Conservation (phyloP, 2,113 vertebrate species). For the Stictonetta naevosa region DNA sequence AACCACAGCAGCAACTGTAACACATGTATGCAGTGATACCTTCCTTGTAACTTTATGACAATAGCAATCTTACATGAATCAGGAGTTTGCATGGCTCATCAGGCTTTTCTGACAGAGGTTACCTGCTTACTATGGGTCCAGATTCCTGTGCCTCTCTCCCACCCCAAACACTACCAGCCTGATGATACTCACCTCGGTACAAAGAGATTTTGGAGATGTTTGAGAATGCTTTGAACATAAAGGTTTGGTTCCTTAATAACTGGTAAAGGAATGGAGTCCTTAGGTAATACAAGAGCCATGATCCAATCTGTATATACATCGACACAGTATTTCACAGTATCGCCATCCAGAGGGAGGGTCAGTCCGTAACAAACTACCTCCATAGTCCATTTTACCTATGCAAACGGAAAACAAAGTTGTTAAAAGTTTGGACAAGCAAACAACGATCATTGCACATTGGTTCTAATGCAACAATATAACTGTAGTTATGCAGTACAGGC, state of each 20-base stretch:
- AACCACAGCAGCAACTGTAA: not conserved
- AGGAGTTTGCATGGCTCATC: not conserved
- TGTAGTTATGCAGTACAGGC: rapidly evolving
- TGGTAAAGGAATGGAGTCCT: slow-evolving; percentile 92
- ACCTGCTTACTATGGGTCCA: not conserved
- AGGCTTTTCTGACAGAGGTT: not conserved
- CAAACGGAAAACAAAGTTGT: slow-evolving; percentile 23
- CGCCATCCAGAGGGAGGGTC: slow-evolving; percentile 92
- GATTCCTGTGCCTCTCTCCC: not conserved
- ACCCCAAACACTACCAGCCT: not conserved
- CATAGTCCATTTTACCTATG: slow-evolving; percentile 97
- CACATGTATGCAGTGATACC: not conserved
- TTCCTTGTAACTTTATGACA: not conserved
- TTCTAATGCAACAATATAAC: not conserved
- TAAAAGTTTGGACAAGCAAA: not conserved
- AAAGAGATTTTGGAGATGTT: slow-evolving; percentile 96
- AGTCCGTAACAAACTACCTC: slow-evolving; percentile 96
- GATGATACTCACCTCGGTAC: slow-evolving; percentile 87
- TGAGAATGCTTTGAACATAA: slow-evolving; percentile 94
- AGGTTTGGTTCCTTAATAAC: slow-evolving; percentile 93
- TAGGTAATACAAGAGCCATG: slow-evolving; percentile 91
- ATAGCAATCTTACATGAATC: not conserved
- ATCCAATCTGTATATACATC: slow-evolving; percentile 98
- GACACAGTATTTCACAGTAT: slow-evolving; percentile 95
- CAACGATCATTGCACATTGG: not conserved